Evolutionary conservation across 2,888 invertebrate species (phyloP).

Genomic region (Parelbella ahira): DNA sequence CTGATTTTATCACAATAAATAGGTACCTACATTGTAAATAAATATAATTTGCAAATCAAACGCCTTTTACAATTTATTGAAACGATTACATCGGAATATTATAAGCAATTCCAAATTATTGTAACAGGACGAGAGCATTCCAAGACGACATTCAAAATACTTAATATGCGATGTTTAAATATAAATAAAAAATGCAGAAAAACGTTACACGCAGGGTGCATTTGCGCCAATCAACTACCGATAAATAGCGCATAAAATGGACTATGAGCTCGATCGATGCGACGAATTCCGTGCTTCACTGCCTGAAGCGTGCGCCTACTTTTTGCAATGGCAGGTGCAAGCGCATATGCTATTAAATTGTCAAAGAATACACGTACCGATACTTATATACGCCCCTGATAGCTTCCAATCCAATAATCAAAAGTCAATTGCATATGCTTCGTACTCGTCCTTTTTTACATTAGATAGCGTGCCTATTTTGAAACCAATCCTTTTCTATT

Average conservation of each 20-base stretch:
- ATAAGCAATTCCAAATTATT: too few relatives aligned
- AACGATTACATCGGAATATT: too few relatives aligned
- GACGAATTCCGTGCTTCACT: conserved; percentile 74
- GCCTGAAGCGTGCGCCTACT: conserved; percentile 75
- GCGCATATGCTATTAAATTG: conserved; percentile 79
- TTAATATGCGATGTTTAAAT: conserved; percentile 15
- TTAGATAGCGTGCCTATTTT: conserved; percentile 9
- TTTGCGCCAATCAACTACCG: conserved; percentile 70
- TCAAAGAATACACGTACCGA: conserved; percentile 70
- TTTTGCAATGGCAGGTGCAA: conserved; percentile 77
- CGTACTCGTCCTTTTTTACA: conserved; percentile 11
- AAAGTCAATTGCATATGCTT: conserved; percentile 47
- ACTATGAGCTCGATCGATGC: conserved; percentile 60
- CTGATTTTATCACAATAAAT: too few relatives aligned
- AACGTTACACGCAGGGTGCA: conserved; percentile 24
- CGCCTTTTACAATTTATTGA: too few relatives aligned
- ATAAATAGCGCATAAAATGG: conserved; percentile 75
- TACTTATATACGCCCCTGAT: conserved; percentile 53
- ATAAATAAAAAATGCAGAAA: conserved; percentile 23
- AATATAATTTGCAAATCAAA: too few relatives aligned
- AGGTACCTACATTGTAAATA: too few relatives aligned
- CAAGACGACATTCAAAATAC: conserved; percentile 11
- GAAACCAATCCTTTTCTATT: background rate
- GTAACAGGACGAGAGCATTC: conserved; percentile 22
- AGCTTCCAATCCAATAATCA: conserved; percentile 65